Base-by-base conservation (phyloP, 1,140 invertebrate species). In the Solen grandis region DNA sequence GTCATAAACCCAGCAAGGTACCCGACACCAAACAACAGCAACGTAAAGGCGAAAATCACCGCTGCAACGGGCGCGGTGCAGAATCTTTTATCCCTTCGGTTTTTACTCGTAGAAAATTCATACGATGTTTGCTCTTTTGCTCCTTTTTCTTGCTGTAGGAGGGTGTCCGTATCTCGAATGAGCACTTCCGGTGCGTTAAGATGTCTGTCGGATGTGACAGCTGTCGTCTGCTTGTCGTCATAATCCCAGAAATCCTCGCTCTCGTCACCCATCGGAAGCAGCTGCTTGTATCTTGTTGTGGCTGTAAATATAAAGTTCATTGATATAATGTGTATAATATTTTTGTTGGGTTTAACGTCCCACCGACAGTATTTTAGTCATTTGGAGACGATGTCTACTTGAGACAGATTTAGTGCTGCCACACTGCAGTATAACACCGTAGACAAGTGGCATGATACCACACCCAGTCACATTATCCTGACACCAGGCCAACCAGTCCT, bases 1-100 rank as follows among this genome's bases (percentile, higher is more conserved):
- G 86, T 87, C 38, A 87, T 81, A 50, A 85, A 81, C 19, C 86
- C 86, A 1, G 80, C 75, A 2, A 85, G 63, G 63, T 87, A 87
- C n/a, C 86, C 86, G 25, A 83, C 69, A 2, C 80, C 82, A 74
- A 85, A 82, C 33, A 66, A 66, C 19, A 87, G 38, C 5, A 87
- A 63, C 19, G 72, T 25, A 16, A 74, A 38, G 19, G 80, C 86
- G 29, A 87, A 72, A 19, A 75, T 62, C 5, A 84, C 3, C 0
- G 82, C 84, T 38, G 76, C 84, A 0, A 59, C 52, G 27, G 84
- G 83, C 5, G 84, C 76, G 13, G 84, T 73, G 72, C 86, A 87
- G 46, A 69, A 81, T 19, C 19, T n/a, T 5, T 81, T 73, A 33
- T 72, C 52, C 10, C 31, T 5, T 25, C 57, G 52, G 3, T 76